A percentile compares a stretch with the other conserved stretches of the same genome.
phyloP scores from a whole-genome alignment of 64 coral and sea anemone species.

The Montipora capricornis region DNA sequence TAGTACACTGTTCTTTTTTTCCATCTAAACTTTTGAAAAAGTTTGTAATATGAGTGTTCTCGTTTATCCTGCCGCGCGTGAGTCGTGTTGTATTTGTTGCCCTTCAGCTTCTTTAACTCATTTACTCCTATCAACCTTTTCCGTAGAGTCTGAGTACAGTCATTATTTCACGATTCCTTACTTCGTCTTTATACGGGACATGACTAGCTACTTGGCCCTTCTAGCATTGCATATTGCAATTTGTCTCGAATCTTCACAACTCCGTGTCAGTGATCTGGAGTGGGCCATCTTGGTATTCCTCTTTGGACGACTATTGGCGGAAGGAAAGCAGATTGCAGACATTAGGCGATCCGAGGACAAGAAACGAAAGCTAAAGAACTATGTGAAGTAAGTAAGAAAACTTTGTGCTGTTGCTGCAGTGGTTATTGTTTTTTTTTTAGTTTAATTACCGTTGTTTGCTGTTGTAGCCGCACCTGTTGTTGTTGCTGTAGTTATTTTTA shows the following conservation, averaged over 20 bases:
- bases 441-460: no score
- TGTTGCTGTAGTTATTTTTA: no score
- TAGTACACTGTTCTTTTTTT: no score
- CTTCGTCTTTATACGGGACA: conserved; percentile 59
- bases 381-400: neutral
- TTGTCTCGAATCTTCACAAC: conserved; percentile 27
- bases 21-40: no score
- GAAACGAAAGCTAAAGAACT: neutral
- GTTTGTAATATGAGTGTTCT: no score
- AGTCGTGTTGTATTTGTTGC: no score
- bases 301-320: conserved; percentile 22
- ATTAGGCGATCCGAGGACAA: neutral
- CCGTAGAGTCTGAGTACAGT: neutral
- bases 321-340: conserved; percentile 6
- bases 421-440: no score
- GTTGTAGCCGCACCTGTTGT: no score
- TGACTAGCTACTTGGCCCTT: conserved; percentile 27
- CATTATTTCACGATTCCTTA: conserved; percentile 38
- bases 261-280: conserved; percentile 26
- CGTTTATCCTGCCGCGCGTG: no score
- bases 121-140: no score
- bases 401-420: no score
- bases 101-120: no score
- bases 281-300: conserved; percentile 41
- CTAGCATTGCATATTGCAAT: conserved; percentile 38